A percentile compares a stretch with the other conserved stretches of the same genome.
These are phyloP conservation scores for Myathropa florea DNA, from an alignment of 2,888 invertebrate species.

Conservation along the genomic window DNA sequence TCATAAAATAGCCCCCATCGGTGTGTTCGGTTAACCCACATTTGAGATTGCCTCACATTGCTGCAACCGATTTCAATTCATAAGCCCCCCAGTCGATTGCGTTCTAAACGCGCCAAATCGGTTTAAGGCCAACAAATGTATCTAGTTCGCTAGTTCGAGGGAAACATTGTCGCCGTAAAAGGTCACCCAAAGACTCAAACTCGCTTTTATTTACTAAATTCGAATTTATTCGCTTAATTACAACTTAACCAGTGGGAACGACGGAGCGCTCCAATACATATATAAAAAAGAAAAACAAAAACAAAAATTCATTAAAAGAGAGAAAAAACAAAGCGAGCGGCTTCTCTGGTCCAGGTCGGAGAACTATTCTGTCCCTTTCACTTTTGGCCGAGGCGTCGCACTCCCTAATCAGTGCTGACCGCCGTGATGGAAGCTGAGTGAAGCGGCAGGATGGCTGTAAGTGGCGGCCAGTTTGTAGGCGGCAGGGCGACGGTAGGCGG, in stretches of 20 bases:
- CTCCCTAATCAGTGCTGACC: constrained; percentile 46
- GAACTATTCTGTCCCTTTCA: constrained; percentile 65
- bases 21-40: background rate
- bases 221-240: constrained; percentile 61
- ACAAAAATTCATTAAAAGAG: constrained; percentile 19
- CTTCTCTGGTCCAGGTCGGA: constrained; percentile 24
- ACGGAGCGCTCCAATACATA: background rate
- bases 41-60: constrained; percentile 1
- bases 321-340: background rate
- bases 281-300: constrained; percentile 30
- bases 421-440: constrained; percentile 50
- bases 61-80: background rate
- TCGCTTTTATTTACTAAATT: constrained; percentile 39
- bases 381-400: constrained; percentile 8
- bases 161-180: constrained; percentile 53
- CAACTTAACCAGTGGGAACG: constrained; percentile 14
- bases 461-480: constrained; percentile 44
- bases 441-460: constrained; percentile 43
- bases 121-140: constrained; percentile 59
- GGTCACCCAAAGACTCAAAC: constrained; percentile 27
- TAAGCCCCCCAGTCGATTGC: background rate
- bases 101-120: constrained; percentile 29
- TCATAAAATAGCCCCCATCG: background rate
- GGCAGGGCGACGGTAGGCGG: constrained; percentile 29
- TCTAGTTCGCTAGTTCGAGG: constrained; percentile 44